Base-by-base conservation (phyloP, 1,140 invertebrate species). In the Lanistes nyassanus region DNA sequence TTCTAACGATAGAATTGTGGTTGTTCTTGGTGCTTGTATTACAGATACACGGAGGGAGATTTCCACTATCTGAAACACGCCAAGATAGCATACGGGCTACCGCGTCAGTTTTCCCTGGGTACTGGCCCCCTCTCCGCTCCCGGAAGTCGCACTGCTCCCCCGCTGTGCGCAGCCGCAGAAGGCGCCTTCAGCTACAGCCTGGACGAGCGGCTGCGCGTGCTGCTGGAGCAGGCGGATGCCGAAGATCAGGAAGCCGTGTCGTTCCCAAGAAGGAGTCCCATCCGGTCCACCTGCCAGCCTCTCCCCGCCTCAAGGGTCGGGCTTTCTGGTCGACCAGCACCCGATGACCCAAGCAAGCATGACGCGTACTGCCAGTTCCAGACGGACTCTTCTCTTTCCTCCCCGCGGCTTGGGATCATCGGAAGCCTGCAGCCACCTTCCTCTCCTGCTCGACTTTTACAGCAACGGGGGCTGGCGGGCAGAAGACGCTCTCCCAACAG, bases 1-100 rank as follows among this genome's bases (percentile, higher is more conserved):
- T 13, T 47, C 5, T 16, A 47, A 16, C 19, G 9, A 6, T 47
- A 47, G 19, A 9, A 47, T 47, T 9, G 19, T 47, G 42, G 42
- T 1, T 47, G 42, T 47, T 47, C 42, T 47, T 47, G 42, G 1
- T 47, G 42, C 42, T 9, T 16, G 5, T 47, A 16, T 66, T 76
- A 16, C 66, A 86, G 86, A 65, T 85, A 85, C 55, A 85, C 83
- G n/a, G 85, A 86, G 31, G 85, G 86, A 1, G 86, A 87, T 72
- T 86, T 84, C 60, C 85, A 86, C 69, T 80, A 87, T 74, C 75
- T 87, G 53, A 87, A 87, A 66, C 76, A 76, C 74, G 77, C 82
- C 31, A 78, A 83, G 47, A 85, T 86, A 36, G 80, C 74, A 6
- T 73, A 78, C 23, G 67, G 53, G 7, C 74, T 84, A 23, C 82